phyloP scores from a whole-genome alignment of 2,113 vertebrate species.

The Corythornis madagascariensis region DNA sequence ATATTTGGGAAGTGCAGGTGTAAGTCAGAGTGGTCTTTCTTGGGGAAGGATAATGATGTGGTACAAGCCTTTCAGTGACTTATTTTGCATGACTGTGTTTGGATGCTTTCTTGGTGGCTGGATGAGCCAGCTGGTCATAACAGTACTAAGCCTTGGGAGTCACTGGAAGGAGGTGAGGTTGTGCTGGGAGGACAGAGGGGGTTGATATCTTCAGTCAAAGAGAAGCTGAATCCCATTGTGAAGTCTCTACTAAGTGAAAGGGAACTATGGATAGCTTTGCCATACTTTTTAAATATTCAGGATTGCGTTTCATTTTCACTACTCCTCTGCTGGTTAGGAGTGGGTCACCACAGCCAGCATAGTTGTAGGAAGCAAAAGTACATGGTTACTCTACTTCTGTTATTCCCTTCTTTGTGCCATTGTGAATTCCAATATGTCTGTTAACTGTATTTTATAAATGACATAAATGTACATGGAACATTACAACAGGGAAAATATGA shows the following conservation, averaged over 20 bases:
- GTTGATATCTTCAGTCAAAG: neutral
- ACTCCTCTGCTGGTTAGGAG: neutral
- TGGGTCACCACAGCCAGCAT: neutral
- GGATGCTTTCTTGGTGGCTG: neutral
- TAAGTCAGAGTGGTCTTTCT: neutral
- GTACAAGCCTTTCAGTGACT: neutral
- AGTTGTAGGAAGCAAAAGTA: neutral
- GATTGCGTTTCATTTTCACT: neutral
- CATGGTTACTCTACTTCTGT: neutral
- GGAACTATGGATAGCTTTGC: neutral
- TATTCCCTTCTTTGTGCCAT: constrained; percentile 31
- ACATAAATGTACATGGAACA: constrained; percentile 55
- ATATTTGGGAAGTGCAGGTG: neutral
- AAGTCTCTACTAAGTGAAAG: neutral
- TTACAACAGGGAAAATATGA: constrained; percentile 56
- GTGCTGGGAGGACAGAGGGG: neutral
- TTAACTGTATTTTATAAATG: constrained; percentile 43
- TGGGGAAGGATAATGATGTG: neutral
- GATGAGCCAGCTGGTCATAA: neutral
- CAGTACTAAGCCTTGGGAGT: neutral
- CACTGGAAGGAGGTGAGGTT: neutral
- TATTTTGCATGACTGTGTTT: neutral
- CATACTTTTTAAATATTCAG: neutral
- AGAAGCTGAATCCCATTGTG: neutral
- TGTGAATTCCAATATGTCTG: constrained; percentile 32